A percentile compares a stretch with the other conserved stretches of the same genome.
Conservation (phyloP, 2,797 vertebrate species). For the Pantherophis vulpinus region DNA sequence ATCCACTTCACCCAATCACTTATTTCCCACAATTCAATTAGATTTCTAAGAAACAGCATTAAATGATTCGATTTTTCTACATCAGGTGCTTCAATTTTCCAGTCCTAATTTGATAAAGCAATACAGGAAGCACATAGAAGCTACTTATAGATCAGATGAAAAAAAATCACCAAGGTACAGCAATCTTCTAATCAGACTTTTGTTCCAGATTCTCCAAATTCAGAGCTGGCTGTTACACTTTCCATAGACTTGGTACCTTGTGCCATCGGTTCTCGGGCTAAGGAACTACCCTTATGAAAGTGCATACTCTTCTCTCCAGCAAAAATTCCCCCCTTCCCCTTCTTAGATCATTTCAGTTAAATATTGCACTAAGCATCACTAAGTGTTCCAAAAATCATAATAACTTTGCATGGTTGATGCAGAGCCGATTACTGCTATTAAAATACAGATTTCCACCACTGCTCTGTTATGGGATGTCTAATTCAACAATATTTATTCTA, state of each 20-base stretch:
- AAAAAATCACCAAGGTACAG: not conserved
- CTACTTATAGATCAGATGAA: not conserved
- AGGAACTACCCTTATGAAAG: not conserved
- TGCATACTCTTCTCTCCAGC: not conserved
- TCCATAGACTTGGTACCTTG: not conserved
- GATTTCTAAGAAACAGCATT: not conserved
- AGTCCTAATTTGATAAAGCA: not conserved
- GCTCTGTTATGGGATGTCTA: not conserved
- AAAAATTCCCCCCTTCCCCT: not conserved
- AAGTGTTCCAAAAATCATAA: not conserved
- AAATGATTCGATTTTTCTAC: not conserved
- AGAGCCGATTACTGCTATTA: not conserved
- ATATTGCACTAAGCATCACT: not conserved
- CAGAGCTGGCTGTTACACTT: not conserved
- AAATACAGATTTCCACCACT: not conserved
- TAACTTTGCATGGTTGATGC: not conserved
- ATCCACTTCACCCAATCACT: not conserved
- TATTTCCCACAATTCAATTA: not conserved
- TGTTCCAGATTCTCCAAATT: not conserved
- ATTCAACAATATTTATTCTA: not conserved
- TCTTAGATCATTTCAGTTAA: not conserved
- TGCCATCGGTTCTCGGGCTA: not conserved
- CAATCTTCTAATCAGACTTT: not conserved
- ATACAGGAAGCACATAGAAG: not conserved
- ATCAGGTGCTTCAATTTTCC: not conserved